Base-by-base conservation (phyloP, 1,140 invertebrate species). In the Plutomurus gul region DNA sequence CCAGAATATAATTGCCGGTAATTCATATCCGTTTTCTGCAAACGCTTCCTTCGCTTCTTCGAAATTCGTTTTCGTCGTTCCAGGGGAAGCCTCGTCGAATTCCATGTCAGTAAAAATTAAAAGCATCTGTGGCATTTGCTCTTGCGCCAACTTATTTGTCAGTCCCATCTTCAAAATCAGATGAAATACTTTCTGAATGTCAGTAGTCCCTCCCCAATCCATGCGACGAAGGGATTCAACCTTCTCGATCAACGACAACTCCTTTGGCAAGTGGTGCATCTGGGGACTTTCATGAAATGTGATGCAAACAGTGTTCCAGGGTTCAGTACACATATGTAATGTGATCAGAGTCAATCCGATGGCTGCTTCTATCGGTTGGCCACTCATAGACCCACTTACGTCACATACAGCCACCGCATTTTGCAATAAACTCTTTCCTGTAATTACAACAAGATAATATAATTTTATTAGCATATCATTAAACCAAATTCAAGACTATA, bases 61-160 rank as follows among this genome's bases (percentile, higher is more conserved):
- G 40, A 80, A 83, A 43, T 83, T 82, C 1, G 81, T 83, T 20
- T 72, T 13, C 0, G 33, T 56, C 5, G 71, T 40, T 0, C 74
- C 36, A 2, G 40, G 27, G 39, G 20, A 77, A 37, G 80, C 81
- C 5, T 46, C 8, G 27, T 83, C 78, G n/a, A 83, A 83, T 49
- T 83, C 81, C 82, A 83, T 83, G 37, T 82, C 81, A 3, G 78
- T 80, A n/a, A 80, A 83, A 18, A 82, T 78, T 16, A 83, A 65
- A 10, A 83, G 71, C 8, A 82, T 73, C 25, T 80, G 77, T 0
- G 81, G 75, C 82, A 82, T 82, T 46, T 83, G 33, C 0, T 75
- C 71, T 8, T 81, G 51, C 3, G 20, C 39, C 20, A 83, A 43
- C 16, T 82, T 82, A 8, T 79, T 80, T 39, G 70, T 65, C 18